Conservation (phyloP, 1,140 invertebrate species). For the Pinna nobilis region DNA sequence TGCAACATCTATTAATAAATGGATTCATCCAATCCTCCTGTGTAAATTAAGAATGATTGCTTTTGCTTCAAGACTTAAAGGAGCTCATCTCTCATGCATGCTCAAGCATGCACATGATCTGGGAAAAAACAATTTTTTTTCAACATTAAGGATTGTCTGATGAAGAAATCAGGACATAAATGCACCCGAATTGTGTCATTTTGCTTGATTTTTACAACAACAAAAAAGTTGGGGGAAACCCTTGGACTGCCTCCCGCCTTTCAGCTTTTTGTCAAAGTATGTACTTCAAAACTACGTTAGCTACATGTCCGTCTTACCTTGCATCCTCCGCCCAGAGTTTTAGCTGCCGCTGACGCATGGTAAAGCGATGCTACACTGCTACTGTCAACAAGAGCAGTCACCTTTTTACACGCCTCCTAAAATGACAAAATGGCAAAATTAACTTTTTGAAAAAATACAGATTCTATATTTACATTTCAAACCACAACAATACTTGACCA, state of each 20-base stretch:
- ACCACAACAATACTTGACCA: no score
- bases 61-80: background rate
- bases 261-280: background rate
- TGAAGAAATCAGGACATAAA: no score
- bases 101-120: background rate
- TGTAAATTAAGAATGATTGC: background rate
- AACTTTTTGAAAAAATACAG: no score
- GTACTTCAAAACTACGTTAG: background rate
- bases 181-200: background rate
- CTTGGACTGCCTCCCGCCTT: no score
- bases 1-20: background rate
- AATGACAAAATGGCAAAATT: conserved; percentile 61
- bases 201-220: background rate
- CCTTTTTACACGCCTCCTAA: conserved; percentile 78
- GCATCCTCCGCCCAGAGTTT: conserved; percentile 73
- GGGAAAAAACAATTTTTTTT: no score
- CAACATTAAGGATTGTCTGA: no score
- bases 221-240: no score
- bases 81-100: background rate
- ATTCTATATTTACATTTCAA: no score
- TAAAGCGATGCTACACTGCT: conserved; percentile 77
- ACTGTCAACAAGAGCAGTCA: conserved; percentile 71
- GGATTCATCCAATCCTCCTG: background rate
- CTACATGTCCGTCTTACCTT: conserved; percentile 48
- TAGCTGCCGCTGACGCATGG: conserved; percentile 77